Evolutionary conservation across 2,797 vertebrate species (phyloP), one percentile per base, ranked within the genome.

Genomic region (Luscinia megarhynchos): DNA sequence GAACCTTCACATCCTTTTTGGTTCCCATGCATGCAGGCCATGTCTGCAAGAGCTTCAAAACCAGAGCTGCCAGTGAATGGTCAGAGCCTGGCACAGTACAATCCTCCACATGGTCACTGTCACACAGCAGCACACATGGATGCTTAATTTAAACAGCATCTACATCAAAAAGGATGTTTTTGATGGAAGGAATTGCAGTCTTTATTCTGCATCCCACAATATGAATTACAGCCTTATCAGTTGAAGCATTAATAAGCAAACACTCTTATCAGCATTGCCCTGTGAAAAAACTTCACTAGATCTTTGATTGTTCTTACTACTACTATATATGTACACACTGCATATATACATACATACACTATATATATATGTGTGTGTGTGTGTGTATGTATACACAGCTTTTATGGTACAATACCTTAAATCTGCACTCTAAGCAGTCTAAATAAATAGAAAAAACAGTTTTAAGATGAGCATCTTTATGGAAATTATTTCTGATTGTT

Each of bases 281-380:
- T 38, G 16, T 14, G 36, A 53, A 50, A 50, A 58, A 72, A 18
- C 12, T 43, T 55, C 32, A 61, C 18, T 36, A 38, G 15, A 67
- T 46, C 41, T 43, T 43, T 68, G 13, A 55, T 24, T 76, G 50
- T 81, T 74, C 30, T 59, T 76, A 64, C 32, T 2, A 3, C 36
- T 21, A 20, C 8, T 15, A 19, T 0, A 23, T 1, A 32, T 5
- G 40, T 1, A 63, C 0, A 43, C 1, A 19, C 2, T 50, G 15
- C 26, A 50, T 27, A 50, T 46, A 46, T 46, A 48, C 22, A 46
- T 48, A 23, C 22, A 48, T 48, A 48, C 23, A 48, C 22, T 48
- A 13, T 23, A 24, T 45, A 21, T 45, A 3, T 46, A 6, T 48
- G 12, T 46, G 45, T 46, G 20, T 46, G 24, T 50, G 48, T 50